phyloP scores from a whole-genome alignment of 35 echinoderm and acorn worm species.

The Ptychodera flava region DNA sequence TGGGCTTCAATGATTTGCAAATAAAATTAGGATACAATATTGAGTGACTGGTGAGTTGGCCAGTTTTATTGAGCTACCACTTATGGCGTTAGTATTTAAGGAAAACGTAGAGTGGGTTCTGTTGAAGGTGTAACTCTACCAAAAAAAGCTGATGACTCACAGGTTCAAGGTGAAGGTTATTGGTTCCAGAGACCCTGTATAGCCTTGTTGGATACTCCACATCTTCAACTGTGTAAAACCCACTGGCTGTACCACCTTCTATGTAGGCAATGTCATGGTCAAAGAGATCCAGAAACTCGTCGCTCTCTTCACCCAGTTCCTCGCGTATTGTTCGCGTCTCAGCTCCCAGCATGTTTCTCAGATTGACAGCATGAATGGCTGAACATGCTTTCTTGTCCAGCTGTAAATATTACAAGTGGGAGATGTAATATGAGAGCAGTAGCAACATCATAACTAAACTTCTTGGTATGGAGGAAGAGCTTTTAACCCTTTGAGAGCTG shows the following conservation, averaged over 20 bases:
- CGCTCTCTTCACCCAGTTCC: slow-evolving; percentile 85
- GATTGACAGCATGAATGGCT: slow-evolving; percentile 93
- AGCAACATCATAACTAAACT: too few species aligned
- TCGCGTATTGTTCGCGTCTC: slow-evolving; percentile 70
- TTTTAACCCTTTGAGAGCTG: too few species aligned
- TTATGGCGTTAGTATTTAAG: too few species aligned
- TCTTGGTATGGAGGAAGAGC: neutral
- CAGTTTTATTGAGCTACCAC: too few species aligned
- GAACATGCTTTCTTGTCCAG: slow-evolving; percentile 96
- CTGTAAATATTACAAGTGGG: too few species aligned
- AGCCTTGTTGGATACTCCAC: slow-evolving; percentile 46
- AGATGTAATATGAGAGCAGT: too few species aligned
- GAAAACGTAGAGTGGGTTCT: too few species aligned
- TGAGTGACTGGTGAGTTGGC: too few species aligned
- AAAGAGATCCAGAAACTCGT: slow-evolving; percentile 80
- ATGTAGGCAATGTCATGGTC: slow-evolving; percentile 81
- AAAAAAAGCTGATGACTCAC: too few species aligned
- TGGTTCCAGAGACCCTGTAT: slow-evolving; percentile 73
- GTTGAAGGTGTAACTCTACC: too few species aligned
- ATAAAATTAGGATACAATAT: too few species aligned
- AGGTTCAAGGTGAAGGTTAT: slow-evolving; percentile 83
- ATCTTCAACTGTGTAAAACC: slow-evolving; percentile 85
- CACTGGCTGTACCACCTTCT: slow-evolving; percentile 86
- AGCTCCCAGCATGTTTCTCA: slow-evolving; percentile 72
- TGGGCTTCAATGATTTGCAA: too few species aligned